Evolutionary conservation across 2,888 invertebrate species (phyloP).

Genomic region (Orthosia cruda): DNA sequence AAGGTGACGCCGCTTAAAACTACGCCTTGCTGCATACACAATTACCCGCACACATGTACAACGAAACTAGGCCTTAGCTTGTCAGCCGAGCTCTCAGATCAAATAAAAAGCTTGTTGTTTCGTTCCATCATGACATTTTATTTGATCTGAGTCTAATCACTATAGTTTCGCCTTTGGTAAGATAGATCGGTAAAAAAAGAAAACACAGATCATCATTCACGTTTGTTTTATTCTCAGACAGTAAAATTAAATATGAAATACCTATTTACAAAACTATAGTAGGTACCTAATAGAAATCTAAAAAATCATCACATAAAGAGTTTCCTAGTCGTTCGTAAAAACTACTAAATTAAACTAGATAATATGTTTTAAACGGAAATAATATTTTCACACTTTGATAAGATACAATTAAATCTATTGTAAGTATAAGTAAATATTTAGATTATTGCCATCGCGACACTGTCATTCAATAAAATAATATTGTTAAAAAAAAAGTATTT

Average conservation of each 20-base stretch:
- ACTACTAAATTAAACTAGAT: slow-evolving; percentile 56
- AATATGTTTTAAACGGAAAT: slow-evolving; percentile 37
- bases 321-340: slow-evolving; percentile 70
- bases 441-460: slow-evolving; percentile 63
- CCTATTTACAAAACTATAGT: slow-evolving; percentile 78
- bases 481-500: slow-evolving; percentile 38
- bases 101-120: no score
- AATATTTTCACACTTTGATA: slow-evolving; percentile 25
- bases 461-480: slow-evolving; percentile 30
- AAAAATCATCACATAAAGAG: slow-evolving; percentile 81
- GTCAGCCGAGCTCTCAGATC: no score
- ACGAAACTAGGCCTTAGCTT: no score
- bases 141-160: no score
- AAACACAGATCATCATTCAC: slow-evolving; percentile 39
- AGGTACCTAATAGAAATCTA: slow-evolving; percentile 70
- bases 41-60: no score
- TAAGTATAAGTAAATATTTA: slow-evolving; percentile 46
- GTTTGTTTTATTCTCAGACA: slow-evolving; percentile 75
- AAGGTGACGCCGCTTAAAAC: no score
- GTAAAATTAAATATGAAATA: slow-evolving; percentile 73
- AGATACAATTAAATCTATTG: slow-evolving; percentile 48
- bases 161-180: not conserved
- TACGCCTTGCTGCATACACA: no score
- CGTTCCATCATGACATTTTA: no score
- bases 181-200: not conserved